Evolutionary conservation across 37 sponge, comb jelly and placozoan genomes (phyloP).

Genomic region (Aphrocallistes beatrix): DNA sequence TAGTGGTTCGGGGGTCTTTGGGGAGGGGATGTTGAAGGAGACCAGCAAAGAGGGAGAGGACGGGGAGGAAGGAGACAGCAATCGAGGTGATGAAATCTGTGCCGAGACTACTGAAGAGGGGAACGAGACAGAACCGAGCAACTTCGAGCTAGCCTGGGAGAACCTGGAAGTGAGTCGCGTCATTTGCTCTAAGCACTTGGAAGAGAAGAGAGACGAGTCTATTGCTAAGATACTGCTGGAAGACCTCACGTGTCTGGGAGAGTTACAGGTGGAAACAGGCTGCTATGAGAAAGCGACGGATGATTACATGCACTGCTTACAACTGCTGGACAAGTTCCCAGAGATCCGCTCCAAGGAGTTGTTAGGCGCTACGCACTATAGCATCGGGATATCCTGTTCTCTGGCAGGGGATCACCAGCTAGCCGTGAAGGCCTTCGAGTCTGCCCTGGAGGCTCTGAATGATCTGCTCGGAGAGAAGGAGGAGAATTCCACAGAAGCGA

Average conservation of each 20-base stretch:
- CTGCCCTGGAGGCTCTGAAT: not conserved
- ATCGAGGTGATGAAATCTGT: no score
- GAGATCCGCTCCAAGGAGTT: not conserved
- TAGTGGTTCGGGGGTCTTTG: not conserved
- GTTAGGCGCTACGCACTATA: not conserved
- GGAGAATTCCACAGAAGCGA: not conserved
- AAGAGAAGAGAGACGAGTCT: not conserved
- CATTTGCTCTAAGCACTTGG: not conserved
- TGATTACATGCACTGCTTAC: slow-evolving; percentile 5
- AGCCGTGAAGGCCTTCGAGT: not conserved
- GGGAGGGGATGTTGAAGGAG: not conserved
- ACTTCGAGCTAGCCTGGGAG: slow-evolving; percentile 15
- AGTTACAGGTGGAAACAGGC: not conserved
- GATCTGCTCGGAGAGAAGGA: not conserved
- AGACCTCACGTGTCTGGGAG: not conserved
- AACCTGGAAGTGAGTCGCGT: not conserved
- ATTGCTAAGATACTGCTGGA: not conserved
- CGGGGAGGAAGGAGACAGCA: not conserved
- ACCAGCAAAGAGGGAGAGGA: not conserved
- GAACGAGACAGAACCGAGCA: not conserved
- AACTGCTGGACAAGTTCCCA: slow-evolving; percentile 26
- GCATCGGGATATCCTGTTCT: not conserved
- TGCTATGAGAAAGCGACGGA: not conserved
- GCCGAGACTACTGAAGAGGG: not conserved
- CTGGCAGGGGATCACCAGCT: not conserved